Percentiles rank a stretch among this genome's conserved stretches.
These are phyloP conservation scores for Manis pentadactyla DNA, from an alignment of 2,797 vertebrate genomes.

Conservation along the genomic window DNA sequence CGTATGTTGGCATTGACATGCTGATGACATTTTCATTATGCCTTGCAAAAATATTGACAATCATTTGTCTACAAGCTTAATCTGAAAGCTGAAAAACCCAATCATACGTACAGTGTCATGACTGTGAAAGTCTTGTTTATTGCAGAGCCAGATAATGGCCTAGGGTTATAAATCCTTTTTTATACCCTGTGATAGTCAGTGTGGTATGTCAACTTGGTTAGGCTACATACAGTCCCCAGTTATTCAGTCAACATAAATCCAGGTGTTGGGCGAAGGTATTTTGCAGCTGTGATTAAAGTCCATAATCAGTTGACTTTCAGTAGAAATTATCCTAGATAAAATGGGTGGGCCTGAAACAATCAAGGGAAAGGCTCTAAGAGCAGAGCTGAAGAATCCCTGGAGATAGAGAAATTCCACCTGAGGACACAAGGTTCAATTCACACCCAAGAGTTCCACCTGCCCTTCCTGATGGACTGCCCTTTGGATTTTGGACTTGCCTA, in stretches of 20 bases:
- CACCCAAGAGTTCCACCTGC: not conserved
- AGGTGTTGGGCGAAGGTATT: not conserved
- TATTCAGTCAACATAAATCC: not conserved
- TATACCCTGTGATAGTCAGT: not conserved
- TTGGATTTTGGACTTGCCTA: not conserved
- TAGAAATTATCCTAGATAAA: not conserved
- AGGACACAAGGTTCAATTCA: not conserved
- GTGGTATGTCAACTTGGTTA: not conserved
- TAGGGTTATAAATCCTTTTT: not conserved
- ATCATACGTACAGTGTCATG: not conserved
- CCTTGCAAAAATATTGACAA: not conserved
- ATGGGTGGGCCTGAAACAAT: not conserved
- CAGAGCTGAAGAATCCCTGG: not conserved
- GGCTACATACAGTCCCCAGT: not conserved
- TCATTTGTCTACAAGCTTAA: not conserved
- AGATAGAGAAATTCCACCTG: not conserved
- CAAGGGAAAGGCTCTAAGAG: not conserved
- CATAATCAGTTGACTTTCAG: not conserved
- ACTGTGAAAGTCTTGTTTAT: not conserved
- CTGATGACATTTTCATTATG: not conserved
- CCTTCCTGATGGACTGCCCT: not conserved
- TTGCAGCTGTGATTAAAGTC: not conserved
- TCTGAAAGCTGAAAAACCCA: not conserved
- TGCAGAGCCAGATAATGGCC: not conserved
- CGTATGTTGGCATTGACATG: not conserved